These are phyloP conservation scores for Drosophila eugracilis DNA, from an alignment of 1,140 invertebrate species.

Conservation along the genomic window DNA sequence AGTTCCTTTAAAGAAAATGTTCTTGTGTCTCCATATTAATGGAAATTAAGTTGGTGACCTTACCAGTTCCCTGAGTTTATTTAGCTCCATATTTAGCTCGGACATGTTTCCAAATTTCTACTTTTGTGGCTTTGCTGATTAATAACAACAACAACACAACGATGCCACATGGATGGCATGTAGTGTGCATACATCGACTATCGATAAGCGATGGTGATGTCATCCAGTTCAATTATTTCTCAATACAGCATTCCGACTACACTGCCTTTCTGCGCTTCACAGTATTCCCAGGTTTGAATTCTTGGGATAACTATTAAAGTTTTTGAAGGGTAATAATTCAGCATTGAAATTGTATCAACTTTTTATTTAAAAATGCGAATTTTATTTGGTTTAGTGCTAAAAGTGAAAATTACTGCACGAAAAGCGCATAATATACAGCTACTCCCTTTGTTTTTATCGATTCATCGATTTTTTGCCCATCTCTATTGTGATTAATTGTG, in stretches of 20 bases:
- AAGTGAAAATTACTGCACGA: too few relatives aligned
- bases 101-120: conserved; percentile 24
- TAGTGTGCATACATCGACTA: conserved; percentile 1
- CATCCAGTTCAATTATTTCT: neutral
- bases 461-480: conserved; percentile 1
- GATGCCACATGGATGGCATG: conserved; percentile 34
- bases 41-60: neutral
- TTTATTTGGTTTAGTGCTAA: too few relatives aligned
- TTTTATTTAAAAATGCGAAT: too few relatives aligned
- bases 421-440: neutral
- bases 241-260: neutral
- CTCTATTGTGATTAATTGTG: conserved; percentile 11
- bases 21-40: too few relatives aligned
- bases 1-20: conserved; percentile 3
- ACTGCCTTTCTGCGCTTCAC: neutral
- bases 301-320: too few relatives aligned
- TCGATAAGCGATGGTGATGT: neutral
- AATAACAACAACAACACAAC: conserved; percentile 22
- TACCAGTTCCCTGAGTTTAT: conserved; percentile 35
- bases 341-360: too few relatives aligned
- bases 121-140: conserved; percentile 8
- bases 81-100: conserved; percentile 24
- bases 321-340: too few relatives aligned
- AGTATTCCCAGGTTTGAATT: too few relatives aligned
- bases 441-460: neutral